A percentile compares a stretch with the other conserved stretches of the same genome.
Conservation (phyloP, 2,113 vertebrate genomes). For the Dolichotis patagonum region DNA sequence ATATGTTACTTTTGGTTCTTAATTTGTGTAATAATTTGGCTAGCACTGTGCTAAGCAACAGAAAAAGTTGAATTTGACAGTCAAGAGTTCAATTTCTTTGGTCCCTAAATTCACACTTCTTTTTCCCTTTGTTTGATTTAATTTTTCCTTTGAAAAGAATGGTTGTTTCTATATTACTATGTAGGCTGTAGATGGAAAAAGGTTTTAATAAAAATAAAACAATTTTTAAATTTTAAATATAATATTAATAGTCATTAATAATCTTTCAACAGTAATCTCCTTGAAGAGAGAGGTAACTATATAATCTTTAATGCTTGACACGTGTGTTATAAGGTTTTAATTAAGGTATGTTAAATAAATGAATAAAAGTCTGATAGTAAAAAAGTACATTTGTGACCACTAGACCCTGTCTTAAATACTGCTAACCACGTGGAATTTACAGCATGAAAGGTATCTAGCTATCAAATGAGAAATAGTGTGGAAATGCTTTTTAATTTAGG, state of each 20-base stretch:
- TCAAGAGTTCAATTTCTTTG: not conserved
- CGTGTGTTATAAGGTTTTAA: not conserved
- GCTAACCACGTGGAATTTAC: not conserved
- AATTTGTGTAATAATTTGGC: not conserved
- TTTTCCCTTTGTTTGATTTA: not conserved
- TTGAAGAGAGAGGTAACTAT: not conserved
- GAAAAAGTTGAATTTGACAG: not conserved
- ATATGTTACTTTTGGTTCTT: not conserved
- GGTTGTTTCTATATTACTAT: not conserved
- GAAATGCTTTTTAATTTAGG: constrained; percentile 27
- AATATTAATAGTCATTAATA: not conserved
- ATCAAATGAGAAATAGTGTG: not conserved
- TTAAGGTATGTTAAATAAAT: not conserved
- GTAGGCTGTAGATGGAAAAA: not conserved
- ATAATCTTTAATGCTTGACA: not conserved
- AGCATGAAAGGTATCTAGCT: not conserved
- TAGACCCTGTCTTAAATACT: not conserved
- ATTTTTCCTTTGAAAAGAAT: not conserved
- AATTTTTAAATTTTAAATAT: not conserved
- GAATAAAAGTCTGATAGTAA: not conserved
- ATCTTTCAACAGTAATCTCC: not conserved
- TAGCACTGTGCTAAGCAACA: not conserved
- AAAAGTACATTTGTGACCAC: not conserved
- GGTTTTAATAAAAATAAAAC: not conserved
- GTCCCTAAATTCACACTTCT: not conserved